Evolutionary conservation across 2,113 vertebrate genomes (phyloP), one percentile per base, ranked within the genome.

Genomic region (Lepisosteus oculatus): DNA sequence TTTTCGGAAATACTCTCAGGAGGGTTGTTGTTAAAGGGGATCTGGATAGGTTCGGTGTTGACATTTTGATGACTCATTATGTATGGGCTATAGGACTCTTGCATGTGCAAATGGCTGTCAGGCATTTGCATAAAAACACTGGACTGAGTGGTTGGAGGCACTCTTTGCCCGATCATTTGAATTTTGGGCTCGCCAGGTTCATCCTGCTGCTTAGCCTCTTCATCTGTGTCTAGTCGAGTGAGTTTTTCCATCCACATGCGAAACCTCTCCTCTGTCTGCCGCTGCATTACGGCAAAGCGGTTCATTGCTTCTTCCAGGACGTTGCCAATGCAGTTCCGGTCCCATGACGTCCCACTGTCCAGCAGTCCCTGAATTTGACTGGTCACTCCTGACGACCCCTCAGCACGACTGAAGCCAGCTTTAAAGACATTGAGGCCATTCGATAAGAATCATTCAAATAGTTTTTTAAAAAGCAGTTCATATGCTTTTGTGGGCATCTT

Each of bases 391-490:
- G 92, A 92, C 93, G 91, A 89, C 90, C 86, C 92, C 90, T 92
- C 92, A 86, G 91, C 90, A 91, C 81, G 89, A 92, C 85, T 88
- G 89, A 94, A 94, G 93, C 85, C 92, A 97, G 93, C 94, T 96
- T 96, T 94, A 97, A 97, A 97, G 91, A 97, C 93, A 97, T 83
- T 94, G 94, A 95, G 93, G 92, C 93, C 94, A 95, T 93, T 89
- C 93, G 90, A 91, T 95, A 91, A 93, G 94, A 86, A 90, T 82
- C 74, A 67, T 88, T 83, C 82, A 83, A 79, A 73, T 85, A 89
- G 74, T 90, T 85, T 63, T 59, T 67, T 45, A 17, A 66, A 66
- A 14, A 14, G n/a, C 9, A 44, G 43, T 8, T n/a, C 42, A 65
- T 65, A 29, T 56, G 29, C 29, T 29, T 51, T 9, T 5, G 47